Evolutionary conservation across 2,113 vertebrate species (phyloP), one percentile per base, ranked within the genome.

Genomic region (Rousettus leschenaultii): DNA sequence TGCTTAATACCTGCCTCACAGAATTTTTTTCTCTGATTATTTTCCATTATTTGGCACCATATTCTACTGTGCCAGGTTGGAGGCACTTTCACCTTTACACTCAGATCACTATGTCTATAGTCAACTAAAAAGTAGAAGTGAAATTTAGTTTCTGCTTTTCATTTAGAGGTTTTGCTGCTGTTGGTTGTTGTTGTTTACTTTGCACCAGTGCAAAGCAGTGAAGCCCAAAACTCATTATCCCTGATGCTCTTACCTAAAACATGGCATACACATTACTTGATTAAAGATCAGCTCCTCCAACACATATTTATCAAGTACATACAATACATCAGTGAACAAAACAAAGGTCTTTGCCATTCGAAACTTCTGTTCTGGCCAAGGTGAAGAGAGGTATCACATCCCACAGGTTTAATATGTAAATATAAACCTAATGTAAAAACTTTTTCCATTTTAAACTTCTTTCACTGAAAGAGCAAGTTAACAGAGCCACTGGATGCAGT

Each of bases 91-190:
- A 86, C n/a, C 28, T 93, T 95, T 91, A 86, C 87, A 90, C 38
- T 45, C 85, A 95, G 88, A 82, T 94, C 90, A 90, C 0, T 86
- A 89, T 97, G n/a, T 75, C 92, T 70, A 53, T 9, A 79, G 48
- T 92, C 65, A 89, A 78, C 73, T 86, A 57, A 96, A 97, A 86
- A 73, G 51, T 59, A 95, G 97, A 92, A 86, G 82, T 95, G 65
- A 91, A 94, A 92, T 87, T 93, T 30, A 48, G 59, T 73, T 92
- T 94, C 71, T 94, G 73, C 61, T 75, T 94, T 85, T 51, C 61
- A 43, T 88, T 90, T 66, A 61, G 18, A n/a, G 57, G 83, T 65
- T 85, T 90, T 90, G 59, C 68, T 89, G 0, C 21, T 61, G 24
- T 19, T 75, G 48, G 48, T 57, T 40, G 2, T 51, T 77, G 45